These are phyloP conservation scores for Crotalus horridus DNA, from an alignment of 2,113 vertebrate genomes.

Conservation along the genomic window DNA sequence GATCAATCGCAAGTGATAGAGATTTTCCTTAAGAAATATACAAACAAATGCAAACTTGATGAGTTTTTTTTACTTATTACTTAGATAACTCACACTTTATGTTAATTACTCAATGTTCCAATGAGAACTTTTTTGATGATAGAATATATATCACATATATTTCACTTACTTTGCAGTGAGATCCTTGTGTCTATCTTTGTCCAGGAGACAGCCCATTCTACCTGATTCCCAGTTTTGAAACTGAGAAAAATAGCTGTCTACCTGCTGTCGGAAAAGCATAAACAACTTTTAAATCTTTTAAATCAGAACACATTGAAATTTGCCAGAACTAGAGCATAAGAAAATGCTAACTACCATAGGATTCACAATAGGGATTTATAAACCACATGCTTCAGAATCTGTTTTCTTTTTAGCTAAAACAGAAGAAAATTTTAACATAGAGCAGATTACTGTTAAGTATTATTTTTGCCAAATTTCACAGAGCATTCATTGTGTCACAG, in stretches of 20 bases:
- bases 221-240: not conserved
- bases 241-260: not conserved
- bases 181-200: not conserved
- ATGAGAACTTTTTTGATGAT: not conserved
- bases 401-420: not conserved
- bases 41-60: not conserved
- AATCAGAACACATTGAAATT: not conserved
- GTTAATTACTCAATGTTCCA: not conserved
- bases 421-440: not conserved
- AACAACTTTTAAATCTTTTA: not conserved
- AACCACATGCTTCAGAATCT: not conserved
- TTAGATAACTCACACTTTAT: not conserved
- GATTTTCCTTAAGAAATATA: not conserved
- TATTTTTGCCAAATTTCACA: not conserved
- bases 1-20: not conserved
- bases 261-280: not conserved
- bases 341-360: not conserved
- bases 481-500: not conserved
- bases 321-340: not conserved
- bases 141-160: not conserved
- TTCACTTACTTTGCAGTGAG: not conserved
- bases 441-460: not conserved
- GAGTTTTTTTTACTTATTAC: not conserved
- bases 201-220: not conserved
- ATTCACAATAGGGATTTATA: not conserved